Base-by-base conservation (phyloP, 2,888 invertebrate species). In the Psylliodes chrysocephalus region DNA sequence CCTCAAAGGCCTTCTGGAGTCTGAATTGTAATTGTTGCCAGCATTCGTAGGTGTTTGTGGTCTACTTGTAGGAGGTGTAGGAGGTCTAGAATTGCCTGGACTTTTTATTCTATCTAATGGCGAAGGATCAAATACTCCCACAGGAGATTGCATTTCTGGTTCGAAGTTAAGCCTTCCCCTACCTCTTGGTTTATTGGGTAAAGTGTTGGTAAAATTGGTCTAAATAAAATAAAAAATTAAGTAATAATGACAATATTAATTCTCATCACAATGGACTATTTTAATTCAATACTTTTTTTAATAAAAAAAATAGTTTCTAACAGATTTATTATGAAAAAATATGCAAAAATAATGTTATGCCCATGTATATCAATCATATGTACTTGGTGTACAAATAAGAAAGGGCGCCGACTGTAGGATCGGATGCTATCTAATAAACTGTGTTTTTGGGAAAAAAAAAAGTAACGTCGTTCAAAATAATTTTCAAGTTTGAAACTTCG, bases 181-280 rank as follows among this genome's bases (percentile, higher is more conserved):
- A 19, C 78, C 77, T 52, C 87, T 86, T 54, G 83, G 77, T 40
- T 82, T 79, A 22, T 77, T 76, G 28, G 90, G 90, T 67, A 90
- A 79, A 10, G 91, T 90, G 74, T 89, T 88, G 12, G 89, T 89
- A 65, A 79, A 82, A 47, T 75, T 75, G 4, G n/a, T 14, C 67
- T 62, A 44, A 12, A 56, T 25, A n/a, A 46, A 38, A 42, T 19
- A 15, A 57, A 33, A 18, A 15, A 47, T 44, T 17, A 44, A 42
- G 25, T 5, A 5, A 25, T 5, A 7, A 25, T 33, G 10, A 33
- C 8, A 40, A 40, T 14, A 19, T 47, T 47, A 19, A 40, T 40
- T 4, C 42, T 14, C 10, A 40, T 6, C 42, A 25, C 42, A 28
- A 35, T 59, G 59, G 18, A 57, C 63, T n/a, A n/a, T n/a, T n/a